These are phyloP conservation scores for Hylaeus volcanicus DNA, from an alignment of 1,140 invertebrate genomes.

Conservation along the genomic window DNA sequence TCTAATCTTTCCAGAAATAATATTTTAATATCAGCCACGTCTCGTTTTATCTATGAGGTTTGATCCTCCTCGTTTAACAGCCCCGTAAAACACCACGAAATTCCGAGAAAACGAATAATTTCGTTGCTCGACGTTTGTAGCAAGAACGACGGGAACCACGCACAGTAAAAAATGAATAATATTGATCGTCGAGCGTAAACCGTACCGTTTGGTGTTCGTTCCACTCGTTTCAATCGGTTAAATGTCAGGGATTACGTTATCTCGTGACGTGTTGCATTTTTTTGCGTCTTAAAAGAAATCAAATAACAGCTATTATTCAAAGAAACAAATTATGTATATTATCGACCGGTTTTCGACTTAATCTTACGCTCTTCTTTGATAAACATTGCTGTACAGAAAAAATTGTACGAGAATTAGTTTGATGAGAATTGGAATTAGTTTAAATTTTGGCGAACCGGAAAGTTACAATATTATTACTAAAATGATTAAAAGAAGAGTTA, in stretches of 20 bases:
- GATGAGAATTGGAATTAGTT: too few species aligned
- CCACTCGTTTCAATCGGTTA: slow-evolving; percentile 15
- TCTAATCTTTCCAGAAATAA: slow-evolving; percentile 42
- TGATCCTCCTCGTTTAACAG: background rate
- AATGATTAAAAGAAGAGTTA: too few species aligned
- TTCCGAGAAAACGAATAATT: too few species aligned
- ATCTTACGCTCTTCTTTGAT: too few species aligned
- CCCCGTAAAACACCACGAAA: background rate
- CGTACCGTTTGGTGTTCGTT: background rate
- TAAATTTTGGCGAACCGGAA: too few species aligned
- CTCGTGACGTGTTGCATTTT: background rate
- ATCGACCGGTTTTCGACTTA: too few species aligned
- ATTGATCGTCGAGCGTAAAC: background rate
- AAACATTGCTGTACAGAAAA: too few species aligned
- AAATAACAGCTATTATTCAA: too few species aligned
- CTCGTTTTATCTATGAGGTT: background rate
- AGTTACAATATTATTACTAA: too few species aligned
- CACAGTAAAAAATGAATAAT: background rate
- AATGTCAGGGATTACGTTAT: slow-evolving; percentile 12
- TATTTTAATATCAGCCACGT: background rate
- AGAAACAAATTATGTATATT: too few species aligned
- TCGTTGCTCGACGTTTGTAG: too few species aligned
- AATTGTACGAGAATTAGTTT: too few species aligned
- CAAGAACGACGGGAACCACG: background rate
- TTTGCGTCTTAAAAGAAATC: background rate